Base-by-base conservation (phyloP, 1,140 invertebrate species). In the Procambarus clarkii region DNA sequence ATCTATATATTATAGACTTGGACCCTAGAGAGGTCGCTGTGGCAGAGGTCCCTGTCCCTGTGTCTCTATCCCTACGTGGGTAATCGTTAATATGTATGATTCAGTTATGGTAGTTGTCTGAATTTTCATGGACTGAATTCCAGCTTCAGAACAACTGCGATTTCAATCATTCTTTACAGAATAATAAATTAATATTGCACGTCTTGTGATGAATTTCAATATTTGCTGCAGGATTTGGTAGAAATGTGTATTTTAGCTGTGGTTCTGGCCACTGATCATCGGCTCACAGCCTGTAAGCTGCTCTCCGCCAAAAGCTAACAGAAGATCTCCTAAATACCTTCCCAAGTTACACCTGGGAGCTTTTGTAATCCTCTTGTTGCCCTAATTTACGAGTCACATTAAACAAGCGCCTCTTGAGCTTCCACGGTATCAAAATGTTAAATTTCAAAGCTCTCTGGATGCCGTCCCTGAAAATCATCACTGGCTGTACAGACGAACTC, bases 301-400 rank as follows among this genome's bases (percentile, higher is more conserved):
- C 69, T 74, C 5, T 74, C 8, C 69, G 5, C 69, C 69, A 74
- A 74, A 34, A 74, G 69, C 24, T 21, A 74, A 74, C 69, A 74
- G 69, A 2, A 74, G 69, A 24, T 74, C 69, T 74, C n/a, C 69
- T 74, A 34, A 74, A 74, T 74, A 74, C 69, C 64, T 74, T 74
- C 24, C 69, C 34, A 24, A 74, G 69, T 74, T 74, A 74, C 69
- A 74, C 69, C n/a, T 34, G 69, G 21, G 24, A 74, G 24, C n/a
- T 74, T 24, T 8, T 74, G n/a, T 74, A 74, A 74, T 74, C 69
- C 69, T 74, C 69, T 74, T 74, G 69, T 74, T 74, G 69, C 8
- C 69, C 21, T 74, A 74, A 74, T 74, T 74, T 74, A 74, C 69
- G 69, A 34, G 24, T 74, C n/a, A 21, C 11, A 74, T 34, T 34